Base-by-base conservation (phyloP, 2,113 vertebrate species). In the Ciconia maguari region DNA sequence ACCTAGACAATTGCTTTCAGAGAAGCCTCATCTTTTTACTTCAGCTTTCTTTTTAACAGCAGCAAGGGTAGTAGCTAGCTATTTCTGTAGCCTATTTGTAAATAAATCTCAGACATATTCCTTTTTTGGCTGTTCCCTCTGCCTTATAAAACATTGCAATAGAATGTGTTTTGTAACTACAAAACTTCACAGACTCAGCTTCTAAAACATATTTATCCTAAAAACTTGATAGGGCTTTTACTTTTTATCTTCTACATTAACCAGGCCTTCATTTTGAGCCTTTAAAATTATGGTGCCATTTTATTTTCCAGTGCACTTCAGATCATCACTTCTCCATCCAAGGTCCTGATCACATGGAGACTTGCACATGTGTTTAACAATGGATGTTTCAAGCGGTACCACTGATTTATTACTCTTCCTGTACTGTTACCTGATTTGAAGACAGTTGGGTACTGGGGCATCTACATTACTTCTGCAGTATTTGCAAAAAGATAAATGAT, bases 71-170 rank as follows among this genome's bases (percentile, higher is more conserved):
- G 57, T 57, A 68, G 66, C 44, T 61, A 49, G 61, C 42, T 91
- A 79, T 93, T 92, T 92, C 41, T 95, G 41, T 91, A 54, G 36
- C 22, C 32, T 89, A 49, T 82, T 95, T 84, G 54, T 87, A 94
- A 87, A 76, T 81, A 94, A 72, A 75, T 89, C 74, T 87, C 52
- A 68, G 34, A 36, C 3, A 4, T 75, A 61, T 61, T 87, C 27
- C 26, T n/a, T 54, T 87, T 81, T 93, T 2, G 6, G 51, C 57
- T 89, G 32, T 14, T 82, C 38, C 10, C 18, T 83, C 46, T 87
- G n/a, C n/a, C 55, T 93, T 85, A 66, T 29, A 71, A 92, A 92
- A 57, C 22, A 4, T 27, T 42, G n/a, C 21, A 72, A 18, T 72
- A 78, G 16, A 38, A 80, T 29, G 11, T 82, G 41, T 49, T 84